phyloP scores from a whole-genome alignment of 2,113 vertebrate genomes.

The Antennarius striatus region DNA sequence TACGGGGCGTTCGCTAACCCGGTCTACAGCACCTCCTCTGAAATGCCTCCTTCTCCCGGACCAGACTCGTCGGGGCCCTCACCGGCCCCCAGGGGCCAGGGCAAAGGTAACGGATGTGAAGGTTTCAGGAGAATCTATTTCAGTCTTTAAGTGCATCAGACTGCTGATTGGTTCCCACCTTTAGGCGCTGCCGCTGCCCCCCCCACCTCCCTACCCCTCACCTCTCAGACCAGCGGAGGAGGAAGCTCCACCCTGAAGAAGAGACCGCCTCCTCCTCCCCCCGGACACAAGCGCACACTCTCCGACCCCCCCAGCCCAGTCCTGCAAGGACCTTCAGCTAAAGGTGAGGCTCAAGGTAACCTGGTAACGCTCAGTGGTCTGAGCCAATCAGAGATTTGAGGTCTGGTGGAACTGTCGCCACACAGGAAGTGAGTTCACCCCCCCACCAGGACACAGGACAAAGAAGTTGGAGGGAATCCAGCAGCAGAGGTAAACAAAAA shows the following conservation, averaged over 20 bases:
- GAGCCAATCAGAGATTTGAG: neutral
- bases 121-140: neutral
- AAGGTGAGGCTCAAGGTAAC: neutral
- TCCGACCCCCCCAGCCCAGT: conserved; percentile 90
- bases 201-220: conserved; percentile 59
- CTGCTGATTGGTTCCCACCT: neutral
- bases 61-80: neutral
- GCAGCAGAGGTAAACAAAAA: conserved; percentile 8
- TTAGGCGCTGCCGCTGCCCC: neutral
- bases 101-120: conserved; percentile 1
- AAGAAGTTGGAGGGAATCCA: conserved; percentile 14
- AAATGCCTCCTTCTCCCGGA: conserved; percentile 12
- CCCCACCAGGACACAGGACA: conserved; percentile 9
- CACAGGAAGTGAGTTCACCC: conserved; percentile 8
- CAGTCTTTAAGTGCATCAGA: neutral
- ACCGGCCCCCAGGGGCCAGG: neutral
- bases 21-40: conserved; percentile 11
- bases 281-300: conserved; percentile 93
- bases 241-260: conserved; percentile 89
- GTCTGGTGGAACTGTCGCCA: no score
- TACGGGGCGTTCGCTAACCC: conserved; percentile 7
- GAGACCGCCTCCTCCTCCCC: conserved; percentile 91
- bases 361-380: neutral
- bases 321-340: neutral
- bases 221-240: conserved; percentile 76